phyloP scores from a whole-genome alignment of 2,888 invertebrate genomes.

The Brachynemurus nebulosus region DNA sequence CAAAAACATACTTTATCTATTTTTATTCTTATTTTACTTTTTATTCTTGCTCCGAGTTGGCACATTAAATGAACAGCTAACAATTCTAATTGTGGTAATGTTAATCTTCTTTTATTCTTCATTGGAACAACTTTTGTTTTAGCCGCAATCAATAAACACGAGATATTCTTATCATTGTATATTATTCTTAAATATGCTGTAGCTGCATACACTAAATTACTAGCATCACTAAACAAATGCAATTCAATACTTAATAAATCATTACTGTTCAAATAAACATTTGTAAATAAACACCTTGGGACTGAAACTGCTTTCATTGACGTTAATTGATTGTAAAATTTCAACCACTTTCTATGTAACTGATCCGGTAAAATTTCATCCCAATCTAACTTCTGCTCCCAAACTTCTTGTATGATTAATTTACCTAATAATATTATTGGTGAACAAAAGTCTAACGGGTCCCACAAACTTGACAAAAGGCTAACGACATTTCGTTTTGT shows the following conservation, averaged over 20 bases:
- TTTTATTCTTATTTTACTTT: background rate
- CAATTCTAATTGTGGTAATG: background rate
- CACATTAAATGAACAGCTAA: background rate
- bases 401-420: background rate
- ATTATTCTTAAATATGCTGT: background rate
- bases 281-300: background rate
- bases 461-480: background rate
- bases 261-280: background rate
- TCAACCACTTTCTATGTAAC: background rate
- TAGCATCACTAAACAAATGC: background rate
- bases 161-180: background rate
- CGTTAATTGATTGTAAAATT: background rate
- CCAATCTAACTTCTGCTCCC: background rate
- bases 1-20: background rate
- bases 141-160: background rate
- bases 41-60: background rate
- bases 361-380: background rate
- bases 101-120: background rate
- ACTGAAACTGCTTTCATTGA: background rate
- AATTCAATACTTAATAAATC: background rate
- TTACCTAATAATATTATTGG: background rate
- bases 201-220: background rate
- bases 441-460: background rate
- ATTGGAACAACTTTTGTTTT: background rate
- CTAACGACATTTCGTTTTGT: background rate